Evolutionary conservation across 2,113 vertebrate species (phyloP).

Genomic region (Ciconia stormi): DNA sequence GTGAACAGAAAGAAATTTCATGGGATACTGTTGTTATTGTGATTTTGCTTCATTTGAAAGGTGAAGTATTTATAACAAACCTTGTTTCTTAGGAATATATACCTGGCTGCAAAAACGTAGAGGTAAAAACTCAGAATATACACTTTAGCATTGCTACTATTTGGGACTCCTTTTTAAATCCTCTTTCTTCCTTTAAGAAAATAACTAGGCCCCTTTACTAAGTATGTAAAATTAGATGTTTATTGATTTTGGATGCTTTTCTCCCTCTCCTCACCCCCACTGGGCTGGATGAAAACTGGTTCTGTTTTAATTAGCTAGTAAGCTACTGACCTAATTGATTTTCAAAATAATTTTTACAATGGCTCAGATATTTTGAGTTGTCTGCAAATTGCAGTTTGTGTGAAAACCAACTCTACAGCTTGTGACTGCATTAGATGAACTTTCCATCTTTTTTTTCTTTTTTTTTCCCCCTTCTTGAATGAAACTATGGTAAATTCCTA

Average conservation of each 20-base stretch:
- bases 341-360: slow-evolving; percentile 57
- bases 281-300: neutral
- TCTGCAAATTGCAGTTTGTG: neutral
- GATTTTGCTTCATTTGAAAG: neutral
- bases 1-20: neutral
- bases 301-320: slow-evolving; percentile 27
- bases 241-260: neutral
- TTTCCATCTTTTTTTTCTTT: neutral
- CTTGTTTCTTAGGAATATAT: neutral
- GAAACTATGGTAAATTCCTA: neutral
- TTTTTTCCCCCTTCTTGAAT: neutral
- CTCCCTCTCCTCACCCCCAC: neutral
- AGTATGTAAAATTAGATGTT: neutral
- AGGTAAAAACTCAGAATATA: neutral
- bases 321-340: slow-evolving; percentile 32
- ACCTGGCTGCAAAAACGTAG: neutral
- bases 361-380: slow-evolving; percentile 3
- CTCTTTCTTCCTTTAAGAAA: neutral
- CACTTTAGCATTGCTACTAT: neutral
- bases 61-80: neutral
- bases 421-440: neutral
- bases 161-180: neutral
- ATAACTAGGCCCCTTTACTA: neutral
- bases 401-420: neutral
- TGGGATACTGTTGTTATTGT: neutral